Evolutionary conservation across 2,888 invertebrate species (phyloP), one percentile per base, ranked within the genome.

Genomic region (Conops quadrifasciatus): DNA sequence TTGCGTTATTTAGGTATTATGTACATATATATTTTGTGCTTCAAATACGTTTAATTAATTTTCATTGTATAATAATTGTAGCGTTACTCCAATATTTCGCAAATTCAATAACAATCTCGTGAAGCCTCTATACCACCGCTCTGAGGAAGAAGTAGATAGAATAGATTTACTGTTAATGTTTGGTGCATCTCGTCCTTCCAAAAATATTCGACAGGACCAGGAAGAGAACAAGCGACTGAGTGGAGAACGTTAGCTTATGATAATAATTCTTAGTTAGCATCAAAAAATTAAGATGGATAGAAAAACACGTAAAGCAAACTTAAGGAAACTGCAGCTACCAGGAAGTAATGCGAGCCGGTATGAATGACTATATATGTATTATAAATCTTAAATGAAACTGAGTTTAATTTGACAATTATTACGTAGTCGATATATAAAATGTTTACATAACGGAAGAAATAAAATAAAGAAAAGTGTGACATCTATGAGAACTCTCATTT

Each of bases 271-370:
- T 26, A 15, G 16, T 26, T 11, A 36, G 21, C 53, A 64, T 19
- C 19, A 53, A 51, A 2, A 11, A 5, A 9, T 7, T 15, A 72
- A 16, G 21, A 85, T 85, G 85, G 83, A 81, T 71, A 78, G 78
- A 26, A 75, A 78, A 71, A 80, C 80, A 11, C 80, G 83, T 19
- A 81, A 77, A 75, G 78, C 79, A 1, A 83, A 84, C 72, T 78
- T 84, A 51, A 79, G 75, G 56, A 85, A 84, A 75, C 73, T 85
- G 0, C 81, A 83, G 69, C 69, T 80, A 62, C 77, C 81, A 1
- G 71, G 75, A 53, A 71, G 67, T 47, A 75, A 36, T 26, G 36
- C 56, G 15, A 75, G 73, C 75, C 83, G 83, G 83, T 84, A 84
- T 70, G 77, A 49, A 47, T 5, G 11, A 45, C 16, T 15, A 51